phyloP scores from a whole-genome alignment of 2,113 vertebrate genomes.

The Orycteropus afer region DNA sequence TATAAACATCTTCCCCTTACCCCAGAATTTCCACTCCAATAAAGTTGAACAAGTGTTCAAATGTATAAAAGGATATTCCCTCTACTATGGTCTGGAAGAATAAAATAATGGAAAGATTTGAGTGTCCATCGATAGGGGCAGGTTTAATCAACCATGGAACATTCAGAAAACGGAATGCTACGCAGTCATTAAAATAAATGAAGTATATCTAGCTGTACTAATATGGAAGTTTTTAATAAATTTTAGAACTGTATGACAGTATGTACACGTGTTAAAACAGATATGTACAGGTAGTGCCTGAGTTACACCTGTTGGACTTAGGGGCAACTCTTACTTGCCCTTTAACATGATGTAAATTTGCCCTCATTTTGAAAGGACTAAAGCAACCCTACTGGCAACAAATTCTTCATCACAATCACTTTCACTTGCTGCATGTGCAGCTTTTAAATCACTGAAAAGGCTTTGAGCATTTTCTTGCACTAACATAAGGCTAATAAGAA shows the following conservation, averaged over 20 bases:
- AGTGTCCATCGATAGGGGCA: background rate
- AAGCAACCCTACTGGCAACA: background rate
- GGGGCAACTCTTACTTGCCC: no score
- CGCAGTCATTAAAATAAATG: conserved; percentile 25
- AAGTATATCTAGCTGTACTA: background rate
- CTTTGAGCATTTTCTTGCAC: no score
- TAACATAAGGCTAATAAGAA: background rate
- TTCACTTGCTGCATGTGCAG: background rate
- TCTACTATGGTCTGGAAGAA: conserved; percentile 20
- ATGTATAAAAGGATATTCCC: background rate
- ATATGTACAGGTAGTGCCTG: background rate
- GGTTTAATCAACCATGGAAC: conserved; percentile 1
- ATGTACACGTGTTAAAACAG: background rate
- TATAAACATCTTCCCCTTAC: background rate
- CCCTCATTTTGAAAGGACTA: background rate
- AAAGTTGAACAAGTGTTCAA: conserved; percentile 27
- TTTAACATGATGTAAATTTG: background rate
- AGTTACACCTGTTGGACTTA: no score
- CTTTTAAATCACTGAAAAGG: background rate
- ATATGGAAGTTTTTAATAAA: conserved; percentile 21
- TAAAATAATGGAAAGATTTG: conserved; percentile 17
- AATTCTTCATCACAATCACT: background rate
- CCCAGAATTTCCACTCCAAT: conserved; percentile 21
- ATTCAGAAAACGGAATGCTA: conserved; percentile 5
- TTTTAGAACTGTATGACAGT: background rate